These are phyloP conservation scores for Cosmia trapezina DNA, from an alignment of 2,888 invertebrate genomes.

Conservation along the genomic window DNA sequence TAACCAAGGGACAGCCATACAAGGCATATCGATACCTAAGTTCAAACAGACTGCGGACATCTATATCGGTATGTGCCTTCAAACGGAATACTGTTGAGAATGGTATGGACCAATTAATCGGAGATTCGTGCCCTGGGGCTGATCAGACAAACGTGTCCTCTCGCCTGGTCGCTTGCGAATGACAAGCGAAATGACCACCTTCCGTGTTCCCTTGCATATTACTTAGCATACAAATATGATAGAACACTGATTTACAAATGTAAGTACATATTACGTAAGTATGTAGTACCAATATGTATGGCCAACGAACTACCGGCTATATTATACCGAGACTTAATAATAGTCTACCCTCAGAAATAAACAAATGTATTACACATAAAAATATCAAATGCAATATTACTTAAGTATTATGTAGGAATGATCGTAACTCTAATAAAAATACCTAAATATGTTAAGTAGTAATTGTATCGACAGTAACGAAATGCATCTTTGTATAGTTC, in stretches of 20 bases:
- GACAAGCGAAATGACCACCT: constrained; percentile 43
- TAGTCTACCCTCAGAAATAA: too few species aligned
- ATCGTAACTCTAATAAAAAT: too few species aligned
- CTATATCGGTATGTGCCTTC: constrained; percentile 43
- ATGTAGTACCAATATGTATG: too few species aligned
- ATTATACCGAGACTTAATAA: too few species aligned
- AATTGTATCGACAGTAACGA: too few species aligned
- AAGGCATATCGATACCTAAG: constrained; percentile 36
- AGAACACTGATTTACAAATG: neutral
- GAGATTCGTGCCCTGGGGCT: constrained; percentile 56
- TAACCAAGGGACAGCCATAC: constrained; percentile 26
- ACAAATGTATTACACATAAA: too few species aligned
- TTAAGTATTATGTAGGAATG: too few species aligned
- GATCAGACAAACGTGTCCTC: constrained; percentile 56
- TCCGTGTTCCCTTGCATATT: constrained; percentile 10
- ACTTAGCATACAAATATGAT: neutral
- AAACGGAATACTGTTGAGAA: constrained; percentile 48
- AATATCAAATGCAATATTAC: too few species aligned
- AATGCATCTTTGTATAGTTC: too few species aligned
- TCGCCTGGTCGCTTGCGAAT: constrained; percentile 44
- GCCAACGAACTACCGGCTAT: too few species aligned
- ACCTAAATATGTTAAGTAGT: too few species aligned
- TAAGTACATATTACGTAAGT: too few species aligned
- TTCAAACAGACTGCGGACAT: constrained; percentile 23
- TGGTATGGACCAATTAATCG: constrained; percentile 56